Evolutionary conservation across 2,113 vertebrate species (phyloP).

Genomic region (Fulmarus glacialis): DNA sequence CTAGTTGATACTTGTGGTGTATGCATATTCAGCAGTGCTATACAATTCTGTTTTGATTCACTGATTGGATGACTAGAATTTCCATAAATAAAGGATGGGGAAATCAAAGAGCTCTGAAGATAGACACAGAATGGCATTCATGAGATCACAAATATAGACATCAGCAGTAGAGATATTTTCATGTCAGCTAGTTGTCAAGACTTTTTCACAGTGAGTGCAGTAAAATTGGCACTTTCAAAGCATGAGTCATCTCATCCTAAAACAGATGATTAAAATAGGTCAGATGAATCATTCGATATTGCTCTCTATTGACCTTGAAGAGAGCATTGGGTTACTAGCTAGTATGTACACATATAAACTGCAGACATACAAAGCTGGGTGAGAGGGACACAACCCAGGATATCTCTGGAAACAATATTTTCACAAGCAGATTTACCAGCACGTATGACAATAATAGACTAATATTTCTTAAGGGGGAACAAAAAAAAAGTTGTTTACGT

Average conservation of each 20-base stretch:
- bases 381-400: neutral
- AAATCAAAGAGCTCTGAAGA: conserved; percentile 53
- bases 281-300: conserved; percentile 62
- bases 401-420: neutral
- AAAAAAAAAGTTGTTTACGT: neutral
- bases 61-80: conserved; percentile 33
- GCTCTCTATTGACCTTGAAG: conserved; percentile 52
- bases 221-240: conserved; percentile 60
- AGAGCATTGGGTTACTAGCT: neutral
- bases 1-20: neutral
- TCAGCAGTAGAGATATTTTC: conserved; percentile 54
- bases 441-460: neutral
- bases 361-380: neutral
- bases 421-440: neutral
- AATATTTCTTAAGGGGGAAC: neutral
- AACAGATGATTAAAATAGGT: conserved; percentile 66
- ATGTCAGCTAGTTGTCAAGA: conserved; percentile 59
- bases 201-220: conserved; percentile 45
- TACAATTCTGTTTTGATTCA: conserved; percentile 6
- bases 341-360: neutral
- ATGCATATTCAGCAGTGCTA: conserved; percentile 28
- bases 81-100: conserved; percentile 17
- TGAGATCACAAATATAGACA: conserved; percentile 59
- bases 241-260: conserved; percentile 58
- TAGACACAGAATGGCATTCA: conserved; percentile 8